Evolutionary conservation across 2,113 vertebrate genomes (phyloP).

Genomic region (Pollimyrus isidori): DNA sequence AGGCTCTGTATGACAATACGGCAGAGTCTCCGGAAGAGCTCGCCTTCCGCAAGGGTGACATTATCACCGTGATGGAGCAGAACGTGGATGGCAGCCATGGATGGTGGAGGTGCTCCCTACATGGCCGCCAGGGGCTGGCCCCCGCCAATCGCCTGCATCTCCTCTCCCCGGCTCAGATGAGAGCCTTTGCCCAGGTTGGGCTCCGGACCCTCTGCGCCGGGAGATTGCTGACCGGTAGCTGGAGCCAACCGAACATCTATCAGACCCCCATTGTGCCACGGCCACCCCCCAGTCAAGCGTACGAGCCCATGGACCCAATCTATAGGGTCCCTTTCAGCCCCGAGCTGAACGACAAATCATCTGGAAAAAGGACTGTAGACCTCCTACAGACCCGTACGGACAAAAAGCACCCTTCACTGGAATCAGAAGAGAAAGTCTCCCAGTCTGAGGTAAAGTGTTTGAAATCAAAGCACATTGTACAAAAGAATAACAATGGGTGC

Average conservation of each 20-base stretch:
- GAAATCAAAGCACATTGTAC: not conserved
- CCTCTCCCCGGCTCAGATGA: conserved; percentile 37
- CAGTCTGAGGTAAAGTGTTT: conserved; percentile 52
- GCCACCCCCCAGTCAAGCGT: conserved; percentile 28
- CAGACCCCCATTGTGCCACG: conserved; percentile 53
- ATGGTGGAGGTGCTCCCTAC: conserved; percentile 86
- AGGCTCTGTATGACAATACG: conserved; percentile 85
- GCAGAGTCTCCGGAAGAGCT: conserved; percentile 82
- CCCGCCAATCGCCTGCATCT: conserved; percentile 82
- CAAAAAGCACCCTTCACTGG: conserved; percentile 51
- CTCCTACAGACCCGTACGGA: not conserved
- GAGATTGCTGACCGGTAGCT: fast-evolving
- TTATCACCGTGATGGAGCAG: conserved; percentile 72
- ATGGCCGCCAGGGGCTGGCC: conserved; percentile 75
- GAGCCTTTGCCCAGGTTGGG: not conserved
- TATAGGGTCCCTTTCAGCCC: conserved; percentile 47
- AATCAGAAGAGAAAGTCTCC: conserved; percentile 34
- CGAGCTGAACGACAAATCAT: not conserved
- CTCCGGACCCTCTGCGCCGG: not conserved
- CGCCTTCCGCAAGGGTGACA: conserved; percentile 79
- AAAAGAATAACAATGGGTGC: not conserved
- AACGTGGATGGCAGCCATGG: conserved; percentile 64
- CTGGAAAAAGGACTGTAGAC: not conserved
- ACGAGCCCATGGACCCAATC: conserved; percentile 72
- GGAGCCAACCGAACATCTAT: conserved; percentile 51